Percentiles rank a stretch among this genome's conserved stretches.
Evolutionary conservation across 2,888 invertebrate species (phyloP).

Genomic region (Andrena flavipes): DNA sequence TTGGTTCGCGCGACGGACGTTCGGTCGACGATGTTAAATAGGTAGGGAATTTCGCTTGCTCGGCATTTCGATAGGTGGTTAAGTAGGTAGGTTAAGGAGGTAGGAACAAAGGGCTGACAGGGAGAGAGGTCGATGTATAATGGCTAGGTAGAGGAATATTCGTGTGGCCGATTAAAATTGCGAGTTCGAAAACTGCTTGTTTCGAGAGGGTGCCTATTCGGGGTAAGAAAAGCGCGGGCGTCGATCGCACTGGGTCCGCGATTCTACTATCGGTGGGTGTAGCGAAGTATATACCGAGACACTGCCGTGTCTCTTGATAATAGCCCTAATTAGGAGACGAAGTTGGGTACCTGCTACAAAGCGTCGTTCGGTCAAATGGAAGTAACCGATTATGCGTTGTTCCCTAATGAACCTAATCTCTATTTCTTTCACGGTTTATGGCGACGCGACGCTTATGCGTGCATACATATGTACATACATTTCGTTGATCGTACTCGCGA

Average conservation of each 20-base stretch:
- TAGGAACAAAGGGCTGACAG: slow-evolving; percentile 17
- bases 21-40: background rate
- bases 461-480: background rate
- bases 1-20: background rate
- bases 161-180: slow-evolving; percentile 18
- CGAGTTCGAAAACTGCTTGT: background rate
- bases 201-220: background rate
- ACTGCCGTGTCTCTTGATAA: too few relatives aligned
- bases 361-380: background rate
- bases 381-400: background rate
- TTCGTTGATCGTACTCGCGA: slow-evolving; percentile 13
- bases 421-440: background rate
- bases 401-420: too few relatives aligned
- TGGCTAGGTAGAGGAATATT: slow-evolving; percentile 19
- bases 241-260: slow-evolving; percentile 1
- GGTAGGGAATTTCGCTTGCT: slow-evolving; percentile 16
- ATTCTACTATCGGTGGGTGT: background rate
- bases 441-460: background rate
- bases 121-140: slow-evolving; percentile 33
- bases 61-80: slow-evolving; percentile 19
- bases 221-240: slow-evolving; percentile 1
- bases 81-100: slow-evolving; percentile 35
- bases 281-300: too few relatives aligned
- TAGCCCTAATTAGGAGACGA: background rate
- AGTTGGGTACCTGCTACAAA: background rate